phyloP scores from a whole-genome alignment of 2,888 invertebrate genomes.

The Lampropteryx suffumata region DNA sequence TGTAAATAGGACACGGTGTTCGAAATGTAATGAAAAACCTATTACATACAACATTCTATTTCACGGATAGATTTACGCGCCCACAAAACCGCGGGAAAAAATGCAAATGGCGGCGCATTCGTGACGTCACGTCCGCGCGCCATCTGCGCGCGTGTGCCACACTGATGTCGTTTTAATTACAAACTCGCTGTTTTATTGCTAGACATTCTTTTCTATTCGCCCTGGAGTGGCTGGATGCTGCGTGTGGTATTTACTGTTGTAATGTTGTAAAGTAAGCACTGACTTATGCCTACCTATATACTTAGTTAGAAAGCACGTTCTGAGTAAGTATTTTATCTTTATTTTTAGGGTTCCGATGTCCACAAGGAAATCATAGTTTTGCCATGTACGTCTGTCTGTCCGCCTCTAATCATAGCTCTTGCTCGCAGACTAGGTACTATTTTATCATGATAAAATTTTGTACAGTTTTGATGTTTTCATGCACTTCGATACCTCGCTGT shows the following conservation, averaged over 20 bases:
- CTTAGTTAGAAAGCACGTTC: too few species aligned
- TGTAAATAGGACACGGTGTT: constrained; percentile 11
- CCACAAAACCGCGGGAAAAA: constrained; percentile 58
- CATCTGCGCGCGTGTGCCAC: constrained; percentile 48
- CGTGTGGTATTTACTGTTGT: neutral
- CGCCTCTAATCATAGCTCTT: too few species aligned
- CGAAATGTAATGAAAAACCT: constrained; percentile 27
- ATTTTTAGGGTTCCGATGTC: too few species aligned
- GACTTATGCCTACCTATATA: too few species aligned
- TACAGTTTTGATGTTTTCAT: too few species aligned
- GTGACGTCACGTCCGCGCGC: constrained; percentile 64
- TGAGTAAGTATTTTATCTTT: too few species aligned
- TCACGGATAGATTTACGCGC: constrained; percentile 36
- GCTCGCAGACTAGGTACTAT: too few species aligned
- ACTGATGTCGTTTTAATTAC: constrained; percentile 63
- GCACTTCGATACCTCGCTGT: too few species aligned
- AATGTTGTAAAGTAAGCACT: too few species aligned
- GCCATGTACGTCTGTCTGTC: too few species aligned
- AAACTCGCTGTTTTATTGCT: constrained; percentile 55
- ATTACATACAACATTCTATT: constrained; percentile 31
- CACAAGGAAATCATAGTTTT: too few species aligned
- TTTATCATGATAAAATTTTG: too few species aligned
- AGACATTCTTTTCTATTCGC: constrained; percentile 35
- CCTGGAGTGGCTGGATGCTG: constrained; percentile 5
- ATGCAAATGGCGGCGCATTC: constrained; percentile 61